phyloP scores from a whole-genome alignment of 1,140 invertebrate genomes.

The Zaprionus nigranus region DNA sequence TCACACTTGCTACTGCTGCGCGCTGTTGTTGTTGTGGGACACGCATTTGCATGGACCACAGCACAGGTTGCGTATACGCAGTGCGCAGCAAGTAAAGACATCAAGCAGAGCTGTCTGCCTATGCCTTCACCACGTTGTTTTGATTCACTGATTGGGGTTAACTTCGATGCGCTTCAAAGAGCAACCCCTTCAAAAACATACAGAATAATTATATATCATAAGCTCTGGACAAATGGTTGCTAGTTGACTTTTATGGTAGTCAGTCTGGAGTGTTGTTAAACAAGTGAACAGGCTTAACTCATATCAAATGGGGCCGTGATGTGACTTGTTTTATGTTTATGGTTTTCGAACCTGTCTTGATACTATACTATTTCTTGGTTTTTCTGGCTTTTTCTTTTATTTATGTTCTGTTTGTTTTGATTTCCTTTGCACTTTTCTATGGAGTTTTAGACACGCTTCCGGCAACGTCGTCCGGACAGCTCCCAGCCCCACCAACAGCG shows the following conservation, averaged over 20 bases:
- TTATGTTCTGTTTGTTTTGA: neutral
- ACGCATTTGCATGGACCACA: constrained; percentile 44
- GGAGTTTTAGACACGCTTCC: constrained; percentile 30
- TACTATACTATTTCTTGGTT: neutral
- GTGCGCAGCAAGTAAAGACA: constrained; percentile 23
- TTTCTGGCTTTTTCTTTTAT: neutral
- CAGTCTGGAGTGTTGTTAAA: neutral
- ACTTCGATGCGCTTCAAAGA: constrained; percentile 2
- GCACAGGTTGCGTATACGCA: constrained; percentile 38
- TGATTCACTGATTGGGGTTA: constrained; percentile 60
- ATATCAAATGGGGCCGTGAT: too few relatives aligned
- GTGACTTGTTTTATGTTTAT: neutral
- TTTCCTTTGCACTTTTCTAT: neutral
- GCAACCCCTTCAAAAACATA: neutral
- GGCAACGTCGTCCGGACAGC: constrained; percentile 46
- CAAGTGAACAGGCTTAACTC: too few relatives aligned
- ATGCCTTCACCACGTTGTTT: constrained; percentile 6
- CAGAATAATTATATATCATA: constrained; percentile 36
- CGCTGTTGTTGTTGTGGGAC: constrained; percentile 14
- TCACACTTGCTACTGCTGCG: constrained; percentile 14
- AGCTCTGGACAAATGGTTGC: constrained; percentile 42
- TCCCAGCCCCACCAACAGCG: constrained; percentile 52
- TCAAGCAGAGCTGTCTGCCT: constrained; percentile 13
- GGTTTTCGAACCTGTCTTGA: neutral
- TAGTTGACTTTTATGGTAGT: constrained; percentile 47